Base-by-base conservation (phyloP, 2,888 invertebrate species). In the Calliopum simillimum region DNA sequence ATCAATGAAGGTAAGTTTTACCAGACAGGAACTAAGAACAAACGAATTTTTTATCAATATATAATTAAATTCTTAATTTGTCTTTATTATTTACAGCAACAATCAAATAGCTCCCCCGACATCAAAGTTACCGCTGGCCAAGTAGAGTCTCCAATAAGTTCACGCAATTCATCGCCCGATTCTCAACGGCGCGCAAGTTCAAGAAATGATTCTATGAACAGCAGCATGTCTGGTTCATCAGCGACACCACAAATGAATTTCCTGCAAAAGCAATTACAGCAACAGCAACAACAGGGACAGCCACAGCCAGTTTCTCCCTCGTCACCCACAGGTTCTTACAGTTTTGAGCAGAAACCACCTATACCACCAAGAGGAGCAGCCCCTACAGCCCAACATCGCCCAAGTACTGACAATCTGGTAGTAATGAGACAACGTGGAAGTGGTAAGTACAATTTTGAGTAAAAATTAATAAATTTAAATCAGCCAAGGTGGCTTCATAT, bases 291-390 rank as follows among this genome's bases (percentile, higher is more conserved):
- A 19, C 62, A 53, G 59, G 58, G 19, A 21, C 63, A 51, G 8
- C 73, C 77, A 67, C 82, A 82, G 76, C 78, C 79, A 61, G 75
- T 77, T 46, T 80, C 82, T 63, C 84, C 85, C 44, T 79, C 85
- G 4, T 81, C 83, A 49, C 79, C 83, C 67, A 80, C 81, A 62
- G 77, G 76, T 58, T 79, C 82, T 53, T 76, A 78, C 44, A 82
- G 80, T 43, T 81, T 82, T 71, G 89, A 89, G 43, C 84, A 84
- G 68, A 88, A 88, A 76, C 90, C 90, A 49, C 89, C 89, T 0
- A 88, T 90, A 74, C 89, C 90, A 71, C 90, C 90, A 2, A 84
- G 89, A 76, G 89, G 88, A 11, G 89, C 88, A 16, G 89, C 90
- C 12, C 90, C 90, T 11, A 89, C 89, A 47, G 85, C 89, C 68